Conservation (phyloP, 2,797 vertebrate genomes). For the Enteromius viviparus region DNA sequence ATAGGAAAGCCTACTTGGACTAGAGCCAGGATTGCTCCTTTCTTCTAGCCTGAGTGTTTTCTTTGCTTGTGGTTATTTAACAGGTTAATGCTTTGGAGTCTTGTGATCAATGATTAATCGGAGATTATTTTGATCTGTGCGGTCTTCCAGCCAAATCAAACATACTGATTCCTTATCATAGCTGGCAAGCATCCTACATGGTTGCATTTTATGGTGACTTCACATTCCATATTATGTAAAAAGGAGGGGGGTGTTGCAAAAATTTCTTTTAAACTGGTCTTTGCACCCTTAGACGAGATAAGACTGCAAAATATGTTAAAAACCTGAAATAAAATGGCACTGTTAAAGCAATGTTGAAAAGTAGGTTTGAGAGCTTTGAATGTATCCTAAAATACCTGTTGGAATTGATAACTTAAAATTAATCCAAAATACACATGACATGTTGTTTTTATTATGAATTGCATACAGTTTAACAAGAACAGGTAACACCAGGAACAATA, state of each 20-base stretch:
- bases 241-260: neutral
- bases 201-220: neutral
- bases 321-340: neutral
- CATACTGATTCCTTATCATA: neutral
- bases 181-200: neutral
- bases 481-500: neutral
- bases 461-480: neutral
- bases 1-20: conserved; percentile 39
- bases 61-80: neutral
- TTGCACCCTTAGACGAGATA: neutral
- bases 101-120: neutral
- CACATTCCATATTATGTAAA: neutral
- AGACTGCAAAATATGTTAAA: neutral
- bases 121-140: neutral
- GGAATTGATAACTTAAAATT: neutral
- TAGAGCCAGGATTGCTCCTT: conserved; percentile 4
- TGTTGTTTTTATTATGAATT: neutral
- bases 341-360: neutral
- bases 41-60: neutral
- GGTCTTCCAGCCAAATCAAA: neutral
- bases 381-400: neutral
- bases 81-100: neutral
- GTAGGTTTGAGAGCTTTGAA: neutral
- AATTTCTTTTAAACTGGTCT: neutral
- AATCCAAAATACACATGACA: no score